Conservation (phyloP, 2,113 vertebrate species). For the Callionymus lyra region DNA sequence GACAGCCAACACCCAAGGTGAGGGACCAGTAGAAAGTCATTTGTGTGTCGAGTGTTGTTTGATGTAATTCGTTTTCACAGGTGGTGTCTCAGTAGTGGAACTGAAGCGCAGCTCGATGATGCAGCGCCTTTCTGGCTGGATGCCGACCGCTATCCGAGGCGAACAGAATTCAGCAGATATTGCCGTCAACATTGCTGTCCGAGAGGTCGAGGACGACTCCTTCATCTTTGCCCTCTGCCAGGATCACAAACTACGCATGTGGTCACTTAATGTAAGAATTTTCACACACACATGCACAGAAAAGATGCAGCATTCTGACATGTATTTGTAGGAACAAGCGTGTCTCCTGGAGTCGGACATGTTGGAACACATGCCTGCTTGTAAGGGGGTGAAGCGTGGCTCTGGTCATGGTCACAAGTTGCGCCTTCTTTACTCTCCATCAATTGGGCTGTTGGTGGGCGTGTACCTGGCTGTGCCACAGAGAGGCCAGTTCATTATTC, state of each 20-base stretch:
- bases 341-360: slow-evolving; percentile 86
- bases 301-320: neutral
- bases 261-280: slow-evolving; percentile 70
- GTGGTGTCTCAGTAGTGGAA: slow-evolving; percentile 67
- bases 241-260: slow-evolving; percentile 89
- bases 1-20: slow-evolving; percentile 71
- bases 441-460: slow-evolving; percentile 78
- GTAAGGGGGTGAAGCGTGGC: slow-evolving; percentile 66
- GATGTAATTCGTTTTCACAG: slow-evolving; percentile 40
- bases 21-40: neutral
- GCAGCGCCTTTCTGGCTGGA: slow-evolving; percentile 83
- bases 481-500: slow-evolving; percentile 83
- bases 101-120: slow-evolving; percentile 86
- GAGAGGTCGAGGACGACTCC: slow-evolving; percentile 78
- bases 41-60: neutral
- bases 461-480: slow-evolving; percentile 78
- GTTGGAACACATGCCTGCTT: slow-evolving; percentile 81
- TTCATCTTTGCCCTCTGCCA: slow-evolving; percentile 90
- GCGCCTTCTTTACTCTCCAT: slow-evolving; percentile 71
- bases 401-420: slow-evolving; percentile 74
- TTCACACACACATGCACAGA: neutral
- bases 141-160: slow-evolving; percentile 86
- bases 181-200: slow-evolving; percentile 75
- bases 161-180: slow-evolving; percentile 74
- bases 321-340: slow-evolving; percentile 63